phyloP scores from a whole-genome alignment of 2,797 vertebrate genomes.

The Schizothorax lantsangensis region DNA sequence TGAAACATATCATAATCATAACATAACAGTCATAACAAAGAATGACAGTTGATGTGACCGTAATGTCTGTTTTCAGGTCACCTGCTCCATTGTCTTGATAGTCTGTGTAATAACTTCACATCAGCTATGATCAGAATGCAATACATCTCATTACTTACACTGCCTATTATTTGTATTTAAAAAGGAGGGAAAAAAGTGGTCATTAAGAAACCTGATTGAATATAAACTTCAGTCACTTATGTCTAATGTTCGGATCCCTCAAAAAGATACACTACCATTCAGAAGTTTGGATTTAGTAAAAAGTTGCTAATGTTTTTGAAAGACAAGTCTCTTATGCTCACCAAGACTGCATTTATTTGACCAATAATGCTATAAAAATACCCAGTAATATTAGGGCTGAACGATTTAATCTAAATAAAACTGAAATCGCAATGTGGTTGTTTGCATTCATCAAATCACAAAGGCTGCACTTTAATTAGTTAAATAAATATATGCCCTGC shows the following conservation, averaged over 20 bases:
- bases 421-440: not conserved
- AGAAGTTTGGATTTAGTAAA: not conserved
- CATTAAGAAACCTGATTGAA: not conserved
- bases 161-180: not conserved
- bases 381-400: not conserved
- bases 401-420: not conserved
- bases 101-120: not conserved
- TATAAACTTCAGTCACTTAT: not conserved
- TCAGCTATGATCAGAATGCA: not conserved
- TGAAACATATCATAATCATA: slow-evolving; percentile 33
- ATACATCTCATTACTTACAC: not conserved
- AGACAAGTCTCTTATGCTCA: not conserved
- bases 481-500: not conserved
- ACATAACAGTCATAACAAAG: slow-evolving; percentile 4
- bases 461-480: not conserved
- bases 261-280: not conserved
- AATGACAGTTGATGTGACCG: not conserved
- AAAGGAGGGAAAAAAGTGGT: not conserved
- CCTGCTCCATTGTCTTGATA: slow-evolving; percentile 8
- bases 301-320: not conserved
- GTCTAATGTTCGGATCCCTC: not conserved
- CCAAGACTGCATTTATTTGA: not conserved
- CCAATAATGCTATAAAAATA: not conserved
- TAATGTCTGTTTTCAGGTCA: slow-evolving; percentile 20
- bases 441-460: not conserved